Conservation (phyloP, 2,888 invertebrate species). For the Beris morrisii region DNA sequence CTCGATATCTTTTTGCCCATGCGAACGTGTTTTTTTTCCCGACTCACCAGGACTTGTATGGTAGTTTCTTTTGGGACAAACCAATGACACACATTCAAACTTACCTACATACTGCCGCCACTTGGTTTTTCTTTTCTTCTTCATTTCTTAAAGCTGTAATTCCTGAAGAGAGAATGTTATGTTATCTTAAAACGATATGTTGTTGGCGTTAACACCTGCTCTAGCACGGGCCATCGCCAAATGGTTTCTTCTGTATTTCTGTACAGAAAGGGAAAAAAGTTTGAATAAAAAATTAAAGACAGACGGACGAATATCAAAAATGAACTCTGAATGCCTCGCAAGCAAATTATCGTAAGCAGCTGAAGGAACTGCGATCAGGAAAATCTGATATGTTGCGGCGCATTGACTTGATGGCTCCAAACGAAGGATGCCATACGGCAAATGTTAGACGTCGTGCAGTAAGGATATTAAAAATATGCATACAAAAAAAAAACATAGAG, state of each 20-base stretch:
- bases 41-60: no score
- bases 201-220: conserved; percentile 26
- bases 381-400: conserved; percentile 16
- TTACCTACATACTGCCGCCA: no score
- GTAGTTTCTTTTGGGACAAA: no score
- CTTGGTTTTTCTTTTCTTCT: no score
- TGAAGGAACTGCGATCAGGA: conserved; percentile 6
- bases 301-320: neutral
- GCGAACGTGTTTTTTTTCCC: no score
- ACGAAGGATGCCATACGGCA: conserved; percentile 26
- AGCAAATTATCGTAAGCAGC: conserved; percentile 14
- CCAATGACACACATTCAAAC: no score
- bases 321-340: conserved; percentile 1
- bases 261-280: neutral
- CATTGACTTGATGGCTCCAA: conserved; percentile 10
- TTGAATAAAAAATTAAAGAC: no score
- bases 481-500: conserved; percentile 13
- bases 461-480: no score
- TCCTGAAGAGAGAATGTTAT: no score
- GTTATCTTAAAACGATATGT: neutral
- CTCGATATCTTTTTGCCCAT: no score
- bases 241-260: neutral
- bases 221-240: conserved; percentile 15
- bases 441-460: conserved; percentile 1
- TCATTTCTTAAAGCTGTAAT: no score